phyloP scores from a whole-genome alignment of 2,888 invertebrate genomes.

The Mythimna impura region DNA sequence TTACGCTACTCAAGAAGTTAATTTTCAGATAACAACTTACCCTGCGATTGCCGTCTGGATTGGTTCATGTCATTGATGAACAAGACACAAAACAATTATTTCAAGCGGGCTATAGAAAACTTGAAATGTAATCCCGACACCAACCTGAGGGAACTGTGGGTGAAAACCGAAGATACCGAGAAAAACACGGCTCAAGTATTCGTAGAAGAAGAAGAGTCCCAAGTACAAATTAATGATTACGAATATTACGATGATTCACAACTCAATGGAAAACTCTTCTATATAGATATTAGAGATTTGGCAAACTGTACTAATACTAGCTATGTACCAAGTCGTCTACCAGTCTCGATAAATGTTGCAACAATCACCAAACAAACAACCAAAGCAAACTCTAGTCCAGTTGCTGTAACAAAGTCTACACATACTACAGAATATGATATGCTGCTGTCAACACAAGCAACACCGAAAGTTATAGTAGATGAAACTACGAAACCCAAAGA shows the following conservation, averaged over 20 bases:
- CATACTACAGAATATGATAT: conserved; percentile 30
- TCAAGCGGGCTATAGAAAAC: conserved; percentile 81
- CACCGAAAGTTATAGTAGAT: conserved; percentile 6
- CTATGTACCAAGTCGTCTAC: conserved; percentile 13
- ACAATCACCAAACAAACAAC: conserved; percentile 42
- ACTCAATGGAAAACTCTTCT: conserved; percentile 85
- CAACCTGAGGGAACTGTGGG: conserved; percentile 77
- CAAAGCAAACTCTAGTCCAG: conserved; percentile 38
- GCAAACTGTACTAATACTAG: conserved; percentile 75
- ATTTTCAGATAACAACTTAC: conserved; percentile 84
- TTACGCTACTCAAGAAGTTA: no score
- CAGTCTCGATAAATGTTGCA: background rate
- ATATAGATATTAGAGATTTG: conserved; percentile 80
- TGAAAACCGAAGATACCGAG: conserved; percentile 74
- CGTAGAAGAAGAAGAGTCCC: conserved; percentile 71
- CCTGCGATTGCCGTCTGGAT: conserved; percentile 83
- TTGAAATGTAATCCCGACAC: conserved; percentile 81
- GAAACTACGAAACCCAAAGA: conserved; percentile 28
- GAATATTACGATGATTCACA: conserved; percentile 87
- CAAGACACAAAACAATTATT: conserved; percentile 77
- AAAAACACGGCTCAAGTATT: conserved; percentile 67
- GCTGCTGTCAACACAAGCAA: conserved; percentile 13
- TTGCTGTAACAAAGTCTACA: conserved; percentile 43
- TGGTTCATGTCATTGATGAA: conserved; percentile 82
- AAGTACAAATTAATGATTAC: conserved; percentile 74